Percentiles rank a stretch among this genome's conserved stretches.
phyloP scores from a whole-genome alignment of 2,113 vertebrate species.

The Progne subis region DNA sequence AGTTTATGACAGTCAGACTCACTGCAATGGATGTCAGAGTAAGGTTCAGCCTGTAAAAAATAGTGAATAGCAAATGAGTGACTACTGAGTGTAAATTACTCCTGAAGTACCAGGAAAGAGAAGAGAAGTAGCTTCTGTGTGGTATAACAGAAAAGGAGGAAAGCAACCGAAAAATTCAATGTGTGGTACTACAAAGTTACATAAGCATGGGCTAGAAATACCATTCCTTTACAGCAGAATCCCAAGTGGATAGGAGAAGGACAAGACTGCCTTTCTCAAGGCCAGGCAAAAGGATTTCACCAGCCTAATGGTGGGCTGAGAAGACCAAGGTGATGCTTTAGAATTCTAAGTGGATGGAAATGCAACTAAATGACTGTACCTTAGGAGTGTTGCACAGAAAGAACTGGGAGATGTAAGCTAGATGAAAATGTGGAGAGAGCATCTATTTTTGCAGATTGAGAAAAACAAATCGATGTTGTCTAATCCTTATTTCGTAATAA shows the following conservation, averaged over 20 bases:
- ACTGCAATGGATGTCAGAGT: not conserved
- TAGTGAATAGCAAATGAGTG: not conserved
- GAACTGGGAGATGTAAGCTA: not conserved
- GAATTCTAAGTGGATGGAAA: not conserved
- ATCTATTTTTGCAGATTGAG: not conserved
- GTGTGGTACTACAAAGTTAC: not conserved
- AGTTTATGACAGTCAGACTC: not conserved
- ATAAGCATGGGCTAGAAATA: not conserved
- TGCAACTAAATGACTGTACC: not conserved
- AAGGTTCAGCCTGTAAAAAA: not conserved
- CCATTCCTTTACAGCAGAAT: not conserved
- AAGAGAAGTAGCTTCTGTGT: not conserved
- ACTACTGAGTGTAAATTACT: not conserved
- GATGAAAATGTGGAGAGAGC: not conserved
- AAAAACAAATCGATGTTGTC: not conserved
- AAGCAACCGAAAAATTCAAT: not conserved
- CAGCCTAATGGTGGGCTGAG: not conserved
- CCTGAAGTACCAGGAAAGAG: not conserved
- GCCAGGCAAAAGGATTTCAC: not conserved
- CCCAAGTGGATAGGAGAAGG: not conserved
- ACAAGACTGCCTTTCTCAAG: not conserved
- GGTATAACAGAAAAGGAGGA: not conserved
- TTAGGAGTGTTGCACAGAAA: not conserved
- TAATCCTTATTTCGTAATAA: not conserved
- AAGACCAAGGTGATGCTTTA: not conserved